A percentile compares a stretch with the other conserved stretches of the same genome.
Evolutionary conservation across 2,797 vertebrate species (phyloP).

Genomic region (Rhabdomys pumilio): DNA sequence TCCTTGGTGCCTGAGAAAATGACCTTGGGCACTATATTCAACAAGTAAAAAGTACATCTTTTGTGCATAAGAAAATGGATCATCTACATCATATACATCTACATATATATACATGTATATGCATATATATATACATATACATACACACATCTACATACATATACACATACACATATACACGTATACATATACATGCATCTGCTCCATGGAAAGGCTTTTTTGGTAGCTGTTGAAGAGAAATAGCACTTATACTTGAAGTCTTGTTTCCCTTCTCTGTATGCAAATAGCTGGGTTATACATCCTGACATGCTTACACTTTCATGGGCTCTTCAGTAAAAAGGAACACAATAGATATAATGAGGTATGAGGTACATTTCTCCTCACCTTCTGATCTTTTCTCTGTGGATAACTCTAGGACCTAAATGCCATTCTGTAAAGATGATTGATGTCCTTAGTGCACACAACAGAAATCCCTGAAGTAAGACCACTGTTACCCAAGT

Average conservation of each 20-base stretch:
- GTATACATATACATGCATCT: accelerated
- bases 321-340: background rate
- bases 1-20: background rate
- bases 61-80: background rate
- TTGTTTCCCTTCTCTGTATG: background rate
- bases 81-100: background rate
- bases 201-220: background rate
- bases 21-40: accelerated
- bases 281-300: background rate
- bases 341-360: background rate
- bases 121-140: too few relatives aligned
- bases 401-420: background rate
- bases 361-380: accelerated
- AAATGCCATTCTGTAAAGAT: background rate
- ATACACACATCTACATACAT: accelerated
- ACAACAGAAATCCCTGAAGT: background rate
- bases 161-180: too few relatives aligned
- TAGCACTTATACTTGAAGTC: background rate
- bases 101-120: too few relatives aligned
- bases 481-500: background rate
- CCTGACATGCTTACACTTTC: background rate
- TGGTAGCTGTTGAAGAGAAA: background rate
- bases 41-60: background rate
- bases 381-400: background rate
- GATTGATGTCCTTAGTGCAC: background rate